Conservation (phyloP, 2,113 vertebrate species). For the Chelonoidis abingdonii region DNA sequence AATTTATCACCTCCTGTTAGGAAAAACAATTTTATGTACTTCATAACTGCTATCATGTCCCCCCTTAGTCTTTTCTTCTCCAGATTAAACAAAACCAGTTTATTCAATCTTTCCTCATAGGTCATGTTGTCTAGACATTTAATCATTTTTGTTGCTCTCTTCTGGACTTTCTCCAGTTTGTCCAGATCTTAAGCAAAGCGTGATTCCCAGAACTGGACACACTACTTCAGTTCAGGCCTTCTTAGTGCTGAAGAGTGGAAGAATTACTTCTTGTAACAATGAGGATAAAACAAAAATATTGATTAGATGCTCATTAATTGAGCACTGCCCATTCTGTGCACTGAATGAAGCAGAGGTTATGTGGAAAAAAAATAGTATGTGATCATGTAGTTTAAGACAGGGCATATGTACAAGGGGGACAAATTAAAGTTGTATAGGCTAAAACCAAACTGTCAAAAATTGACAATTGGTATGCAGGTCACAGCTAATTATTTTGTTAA, state of each 20-base stretch:
- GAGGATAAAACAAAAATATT: background rate
- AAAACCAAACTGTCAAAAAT: background rate
- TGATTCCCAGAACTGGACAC: background rate
- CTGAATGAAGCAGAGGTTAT: background rate
- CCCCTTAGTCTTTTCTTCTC: background rate
- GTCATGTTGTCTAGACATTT: background rate
- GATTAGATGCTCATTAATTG: background rate
- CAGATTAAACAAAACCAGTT: background rate
- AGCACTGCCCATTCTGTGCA: background rate
- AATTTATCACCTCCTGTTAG: background rate
- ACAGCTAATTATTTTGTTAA: background rate
- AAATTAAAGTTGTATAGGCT: background rate
- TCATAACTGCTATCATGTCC: background rate
- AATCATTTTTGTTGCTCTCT: background rate
- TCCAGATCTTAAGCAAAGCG: background rate
- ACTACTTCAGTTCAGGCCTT: background rate
- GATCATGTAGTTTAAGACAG: background rate
- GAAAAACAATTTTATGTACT: background rate
- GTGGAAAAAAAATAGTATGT: background rate
- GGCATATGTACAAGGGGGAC: background rate
- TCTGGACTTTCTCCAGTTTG: background rate
- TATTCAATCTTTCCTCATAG: background rate
- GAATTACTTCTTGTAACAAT: background rate
- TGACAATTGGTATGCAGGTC: background rate
- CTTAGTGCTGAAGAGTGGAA: background rate